Base-by-base conservation (phyloP, 2,113 vertebrate genomes). In the Dicaeum eximium region DNA sequence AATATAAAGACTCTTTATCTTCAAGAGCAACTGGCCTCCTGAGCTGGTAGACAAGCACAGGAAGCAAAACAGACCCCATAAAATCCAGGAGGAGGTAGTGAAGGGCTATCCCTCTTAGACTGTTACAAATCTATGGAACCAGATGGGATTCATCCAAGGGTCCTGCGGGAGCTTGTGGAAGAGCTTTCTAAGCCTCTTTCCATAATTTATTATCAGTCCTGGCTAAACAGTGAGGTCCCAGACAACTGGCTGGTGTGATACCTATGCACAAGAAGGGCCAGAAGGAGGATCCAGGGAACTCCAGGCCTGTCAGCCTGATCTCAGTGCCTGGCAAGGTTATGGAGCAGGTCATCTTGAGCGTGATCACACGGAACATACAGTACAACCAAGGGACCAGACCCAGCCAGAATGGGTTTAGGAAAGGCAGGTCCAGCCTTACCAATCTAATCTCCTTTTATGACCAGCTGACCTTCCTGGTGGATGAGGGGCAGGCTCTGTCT, bases 341-440 rank as follows among this genome's bases (percentile, higher is more conserved):
- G 47, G 16, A 67, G 19, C 0, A 44, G 12, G 24, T 53, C 23
- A 45, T 30, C 15, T 23, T 23, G 18, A 45, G 62, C 51, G 15
- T 0, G 0, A 60, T 19, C 11, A 44, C 53, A 45, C 10, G 47
- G 6, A 16, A 33, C 22, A 51, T 1, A 4, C 15, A 33, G 15
- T 1, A 3, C 4, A 53, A 18, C 23, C 22, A 38, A 45, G 7
- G 23, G 15, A 53, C 10, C 54, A 69, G 18, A 31, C 18, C 11
- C 19, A 51, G 21, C 9, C 31, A 58, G 62, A 58, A 60, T 10
- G 33, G 45, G 7, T 5, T 64, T 56, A 64, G 40, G 27, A 67
- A 50, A 35, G 53, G 3, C 31, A 35, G 13, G 31, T 58, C 5
- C 10, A 23, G 30, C 9, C 44, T 50, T 7, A 37, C 7, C 44